A percentile compares a stretch with the other conserved stretches of the same genome.
These are phyloP conservation scores for Myotis vivesi DNA, from an alignment of 2,797 vertebrate species.

Conservation along the genomic window DNA sequence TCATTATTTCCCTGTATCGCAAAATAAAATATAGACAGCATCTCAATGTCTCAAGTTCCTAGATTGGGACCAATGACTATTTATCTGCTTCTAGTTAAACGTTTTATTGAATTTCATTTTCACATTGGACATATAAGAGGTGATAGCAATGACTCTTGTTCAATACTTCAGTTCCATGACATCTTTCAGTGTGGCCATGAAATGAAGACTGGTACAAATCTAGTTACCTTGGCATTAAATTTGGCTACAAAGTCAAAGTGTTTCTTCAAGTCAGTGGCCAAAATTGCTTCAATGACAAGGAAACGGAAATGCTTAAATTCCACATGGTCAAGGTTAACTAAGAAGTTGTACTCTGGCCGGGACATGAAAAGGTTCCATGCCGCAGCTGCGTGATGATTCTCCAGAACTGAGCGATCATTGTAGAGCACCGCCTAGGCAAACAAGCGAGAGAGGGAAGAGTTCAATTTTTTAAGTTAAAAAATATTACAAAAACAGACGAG, in stretches of 20 bases:
- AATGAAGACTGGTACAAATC: neutral
- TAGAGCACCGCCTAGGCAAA: slow-evolving; percentile 93
- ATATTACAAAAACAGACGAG: neutral
- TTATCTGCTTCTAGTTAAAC: neutral
- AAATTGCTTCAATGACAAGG: slow-evolving; percentile 97
- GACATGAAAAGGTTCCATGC: slow-evolving; percentile 99
- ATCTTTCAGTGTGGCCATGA: neutral
- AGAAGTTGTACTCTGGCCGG: slow-evolving; percentile 95
- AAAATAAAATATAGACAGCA: neutral
- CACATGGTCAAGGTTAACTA: slow-evolving; percentile 94
- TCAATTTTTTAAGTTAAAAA: neutral
- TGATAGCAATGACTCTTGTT: neutral
- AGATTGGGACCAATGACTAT: neutral
- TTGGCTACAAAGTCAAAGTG: slow-evolving; percentile 98
- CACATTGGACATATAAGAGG: neutral
- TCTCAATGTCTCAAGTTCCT: neutral
- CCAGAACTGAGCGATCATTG: slow-evolving; percentile 97
- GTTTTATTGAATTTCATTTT: neutral
- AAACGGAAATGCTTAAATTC: slow-evolving; percentile 99
- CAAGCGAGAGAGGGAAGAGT: neutral
- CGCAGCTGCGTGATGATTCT: slow-evolving; percentile 98
- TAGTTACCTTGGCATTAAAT: slow-evolving; percentile 96
- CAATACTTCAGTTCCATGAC: neutral
- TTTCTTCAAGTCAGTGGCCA: slow-evolving; percentile 98
- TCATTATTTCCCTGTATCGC: neutral